Evolutionary conservation across 1,140 invertebrate species (phyloP), one percentile per base, ranked within the genome.

Genomic region (Capitella teleta): DNA sequence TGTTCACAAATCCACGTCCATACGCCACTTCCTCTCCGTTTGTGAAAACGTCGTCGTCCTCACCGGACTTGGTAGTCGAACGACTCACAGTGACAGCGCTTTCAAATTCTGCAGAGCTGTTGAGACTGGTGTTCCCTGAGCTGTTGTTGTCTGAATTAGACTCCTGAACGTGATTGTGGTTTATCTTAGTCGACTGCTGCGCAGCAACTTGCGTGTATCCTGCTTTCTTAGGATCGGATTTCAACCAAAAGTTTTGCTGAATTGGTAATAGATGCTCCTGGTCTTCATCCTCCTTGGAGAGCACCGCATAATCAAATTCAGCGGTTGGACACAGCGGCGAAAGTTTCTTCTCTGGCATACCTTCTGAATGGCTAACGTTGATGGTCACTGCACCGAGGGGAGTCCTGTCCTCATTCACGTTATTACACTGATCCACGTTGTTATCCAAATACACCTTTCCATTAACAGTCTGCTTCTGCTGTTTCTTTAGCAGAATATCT

Each of bases 1-100:
- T 67, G 47, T 63, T 57, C 23, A 70, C 67, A 60, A 68, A 67
- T 14, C 67, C 67, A 16, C 61, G 62, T 19, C 61, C 60, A 21
- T 64, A 63, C 14, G 56, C 57, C 47, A 67, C 67, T 42, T 66
- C 65, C 19, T 59, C 54, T 21, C 57, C 51, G n/a, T 63, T 60
- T 24, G 18, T 5, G 28, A 28, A 24, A 40, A 12, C 5, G 10
- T 44, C 26, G 21, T 51, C 28, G 25, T 44, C 42, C 16, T 19
- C 18, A 30, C 30, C 47, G 24, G 18, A 47, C 18, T 38, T 45
- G 21, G 51, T 48, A 28, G 38, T 40, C 38, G 8, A 40, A 24
- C 25, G 21, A 24, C 16, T 40, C 25, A 21, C 25, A 24, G n/a
- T 40, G 38, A 24, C 8, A 21, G 38, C n/a, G n/a, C n/a, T n/a